phyloP scores from a whole-genome alignment of 2,797 vertebrate genomes.

The Iguana delicatissima region DNA sequence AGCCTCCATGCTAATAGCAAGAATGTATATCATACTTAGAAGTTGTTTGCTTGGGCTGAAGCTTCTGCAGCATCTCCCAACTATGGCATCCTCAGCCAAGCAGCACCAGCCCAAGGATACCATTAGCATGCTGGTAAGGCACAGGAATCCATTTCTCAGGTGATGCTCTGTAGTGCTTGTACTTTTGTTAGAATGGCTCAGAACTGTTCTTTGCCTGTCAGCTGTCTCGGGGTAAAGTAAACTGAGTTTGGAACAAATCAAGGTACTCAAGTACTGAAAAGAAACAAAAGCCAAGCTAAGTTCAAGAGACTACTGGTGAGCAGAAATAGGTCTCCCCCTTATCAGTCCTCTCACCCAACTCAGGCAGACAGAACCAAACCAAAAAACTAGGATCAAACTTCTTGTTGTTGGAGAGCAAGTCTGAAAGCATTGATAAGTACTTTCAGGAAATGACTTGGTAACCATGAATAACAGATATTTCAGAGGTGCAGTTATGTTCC shows the following conservation, averaged over 20 bases:
- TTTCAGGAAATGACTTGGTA: not conserved
- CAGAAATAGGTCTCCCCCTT: not conserved
- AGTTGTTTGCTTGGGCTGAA: not conserved
- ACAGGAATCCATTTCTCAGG: not conserved
- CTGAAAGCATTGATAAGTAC: not conserved
- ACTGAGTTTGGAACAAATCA: not conserved
- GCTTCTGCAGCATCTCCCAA: not conserved
- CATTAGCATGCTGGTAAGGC: not conserved
- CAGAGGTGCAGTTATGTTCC: not conserved
- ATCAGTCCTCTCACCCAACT: not conserved
- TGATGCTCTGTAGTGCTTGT: not conserved
- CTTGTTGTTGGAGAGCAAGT: not conserved
- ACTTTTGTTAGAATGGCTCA: not conserved
- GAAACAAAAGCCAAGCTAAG: not conserved
- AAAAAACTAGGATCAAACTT: not conserved
- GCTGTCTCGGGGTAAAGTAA: not conserved
- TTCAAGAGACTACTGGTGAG: not conserved
- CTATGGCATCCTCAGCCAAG: not conserved
- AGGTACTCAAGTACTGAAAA: not conserved
- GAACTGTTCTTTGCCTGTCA: too few species aligned
- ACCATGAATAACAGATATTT: not conserved
- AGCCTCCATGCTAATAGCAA: not conserved
- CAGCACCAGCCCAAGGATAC: not conserved
- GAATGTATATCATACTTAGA: not conserved
- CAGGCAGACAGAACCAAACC: not conserved